These are phyloP conservation scores for Oreochromis tanganicae DNA, from an alignment of 2,113 vertebrate genomes.

Conservation along the genomic window DNA sequence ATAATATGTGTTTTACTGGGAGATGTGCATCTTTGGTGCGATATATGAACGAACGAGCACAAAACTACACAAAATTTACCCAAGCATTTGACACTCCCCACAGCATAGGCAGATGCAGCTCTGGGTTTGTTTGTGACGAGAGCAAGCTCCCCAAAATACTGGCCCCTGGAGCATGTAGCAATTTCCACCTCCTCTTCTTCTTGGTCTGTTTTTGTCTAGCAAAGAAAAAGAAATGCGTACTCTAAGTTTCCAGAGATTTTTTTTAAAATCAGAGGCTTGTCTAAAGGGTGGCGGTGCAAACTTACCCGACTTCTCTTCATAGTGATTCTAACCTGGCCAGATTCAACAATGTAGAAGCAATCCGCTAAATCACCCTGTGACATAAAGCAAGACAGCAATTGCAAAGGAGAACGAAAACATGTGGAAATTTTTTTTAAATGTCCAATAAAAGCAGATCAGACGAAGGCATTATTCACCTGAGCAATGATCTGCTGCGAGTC, in stretches of 20 bases:
- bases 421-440: not conserved
- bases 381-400: not conserved
- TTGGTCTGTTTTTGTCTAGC: constrained; percentile 72
- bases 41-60: not conserved
- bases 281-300: not conserved
- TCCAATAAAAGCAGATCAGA: not conserved
- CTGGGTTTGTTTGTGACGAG: constrained; percentile 97
- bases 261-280: not conserved
- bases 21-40: not conserved
- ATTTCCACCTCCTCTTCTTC: constrained; percentile 87
- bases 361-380: constrained; percentile 90
- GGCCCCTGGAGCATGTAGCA: constrained; percentile 87
- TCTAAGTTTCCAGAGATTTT: not conserved
- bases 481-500: constrained; percentile 95
- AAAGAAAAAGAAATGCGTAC: not conserved
- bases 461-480: constrained; percentile 78
- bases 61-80: constrained; percentile 69
- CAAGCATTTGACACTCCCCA: constrained; percentile 95
- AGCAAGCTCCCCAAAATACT: constrained; percentile 96
- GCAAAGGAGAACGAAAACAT: not conserved
- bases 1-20: not conserved
- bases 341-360: constrained; percentile 97
- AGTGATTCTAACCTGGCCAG: constrained; percentile 95
- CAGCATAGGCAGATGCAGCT: constrained; percentile 95
- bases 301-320: constrained; percentile 94